Conservation (phyloP, 1,140 invertebrate genomes). For the Hylyphantes graminicola region DNA sequence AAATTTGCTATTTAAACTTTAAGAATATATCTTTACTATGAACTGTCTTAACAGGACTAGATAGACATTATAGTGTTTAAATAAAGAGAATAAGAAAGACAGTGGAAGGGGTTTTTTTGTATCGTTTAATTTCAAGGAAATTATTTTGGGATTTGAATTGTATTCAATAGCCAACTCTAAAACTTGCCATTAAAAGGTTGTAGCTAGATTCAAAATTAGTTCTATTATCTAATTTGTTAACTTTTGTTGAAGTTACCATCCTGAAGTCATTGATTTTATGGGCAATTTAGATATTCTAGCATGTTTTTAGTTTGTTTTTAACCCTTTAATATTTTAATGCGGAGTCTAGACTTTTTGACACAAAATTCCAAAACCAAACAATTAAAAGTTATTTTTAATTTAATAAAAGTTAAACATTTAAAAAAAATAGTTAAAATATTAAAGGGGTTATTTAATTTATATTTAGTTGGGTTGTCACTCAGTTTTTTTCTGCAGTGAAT, state of each 20-base stretch:
- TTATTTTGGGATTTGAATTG: neutral
- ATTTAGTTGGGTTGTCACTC: slow-evolving; percentile 50
- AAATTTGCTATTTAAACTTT: too few species aligned
- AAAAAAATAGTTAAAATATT: neutral
- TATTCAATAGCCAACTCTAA: neutral
- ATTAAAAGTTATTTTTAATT: neutral
- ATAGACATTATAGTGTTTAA: neutral
- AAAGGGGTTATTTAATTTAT: neutral
- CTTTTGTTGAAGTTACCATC: slow-evolving; percentile 5
- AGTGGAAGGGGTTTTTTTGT: neutral
- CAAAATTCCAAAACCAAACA: neutral
- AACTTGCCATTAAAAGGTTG: neutral
- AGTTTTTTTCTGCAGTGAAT: neutral
- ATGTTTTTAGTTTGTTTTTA: slow-evolving; percentile 54
- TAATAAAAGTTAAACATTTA: neutral
- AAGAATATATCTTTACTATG: neutral
- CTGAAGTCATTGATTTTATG: slow-evolving; percentile 9
- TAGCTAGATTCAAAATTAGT: neutral
- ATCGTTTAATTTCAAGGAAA: too few species aligned
- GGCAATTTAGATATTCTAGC: slow-evolving; percentile 60
- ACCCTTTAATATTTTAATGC: slow-evolving; percentile 24
- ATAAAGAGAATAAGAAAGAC: neutral
- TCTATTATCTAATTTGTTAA: slow-evolving; percentile 4
- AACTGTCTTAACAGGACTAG: neutral
- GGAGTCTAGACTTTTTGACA: neutral